Evolutionary conservation across 2,113 vertebrate genomes (phyloP), one percentile per base, ranked within the genome.

Genomic region (Notarius lentiginosus): DNA sequence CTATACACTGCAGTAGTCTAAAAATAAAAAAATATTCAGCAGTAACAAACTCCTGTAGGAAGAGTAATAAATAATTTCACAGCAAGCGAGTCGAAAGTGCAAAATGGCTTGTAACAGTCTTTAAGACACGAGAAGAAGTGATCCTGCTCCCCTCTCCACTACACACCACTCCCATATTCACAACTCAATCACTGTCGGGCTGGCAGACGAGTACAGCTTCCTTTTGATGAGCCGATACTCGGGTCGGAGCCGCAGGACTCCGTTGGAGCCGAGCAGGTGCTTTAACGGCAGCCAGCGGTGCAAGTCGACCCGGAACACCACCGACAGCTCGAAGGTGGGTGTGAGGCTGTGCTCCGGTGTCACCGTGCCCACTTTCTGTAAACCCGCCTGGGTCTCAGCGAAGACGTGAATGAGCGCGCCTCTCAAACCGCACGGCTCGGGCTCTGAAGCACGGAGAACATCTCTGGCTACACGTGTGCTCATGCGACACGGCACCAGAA

Each of bases 161-260:
- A 9, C 30, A 15, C 15, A 5, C 34, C 2, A 14, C 14, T 27
- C 15, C 41, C 9, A 4, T 14, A 24, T 20, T 61, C 61, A 70
- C 83, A 83, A 85, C 11, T 95, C 92, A 0, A 93, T 91, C 63
- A 95, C 82, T 30, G 94, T 92, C 0, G 95, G 95, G 51, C 92
- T 95, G 41, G 94, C 95, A 0, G 95, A 96, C 1, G 95, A 96
- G 90, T 96, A 96, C 11, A 96, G 94, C 87, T 96, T 96, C 90
- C 90, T 92, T 91, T 96, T 96, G 77, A 96, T 91, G 87, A 96
- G 92, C 27, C 92, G 89, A 89, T 95, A 96, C 85, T 95, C 93
- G 0, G 95, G 86, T 60, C 92, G 92, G 83, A 96, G 91, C 89
- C 94, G 94, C 86, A 96, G 58, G 51, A 93, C 94, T 49, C 92